These are phyloP conservation scores for Rhagoletis zephyria DNA, from an alignment of 1,140 invertebrate genomes.

Conservation along the genomic window DNA sequence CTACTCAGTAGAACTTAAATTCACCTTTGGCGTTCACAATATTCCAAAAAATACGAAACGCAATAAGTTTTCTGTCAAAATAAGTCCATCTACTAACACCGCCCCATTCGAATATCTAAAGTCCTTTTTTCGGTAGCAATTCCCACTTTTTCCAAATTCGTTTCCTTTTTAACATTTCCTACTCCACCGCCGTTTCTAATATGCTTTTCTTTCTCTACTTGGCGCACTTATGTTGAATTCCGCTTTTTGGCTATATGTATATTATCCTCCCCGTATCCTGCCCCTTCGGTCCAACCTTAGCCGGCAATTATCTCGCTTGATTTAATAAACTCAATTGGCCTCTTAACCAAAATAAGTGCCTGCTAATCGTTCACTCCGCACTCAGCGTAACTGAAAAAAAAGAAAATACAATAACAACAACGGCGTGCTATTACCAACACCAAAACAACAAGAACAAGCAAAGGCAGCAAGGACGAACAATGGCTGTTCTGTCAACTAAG, in stretches of 20 bases:
- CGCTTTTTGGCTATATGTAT: not conserved
- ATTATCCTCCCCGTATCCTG: not conserved
- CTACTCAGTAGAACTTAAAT: too few relatives aligned
- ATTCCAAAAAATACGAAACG: too few relatives aligned
- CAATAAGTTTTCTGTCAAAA: not conserved
- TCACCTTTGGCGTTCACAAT: too few relatives aligned
- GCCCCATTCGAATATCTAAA: not conserved
- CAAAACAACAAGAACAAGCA: constrained; percentile 10
- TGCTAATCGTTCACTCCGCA: constrained; percentile 54
- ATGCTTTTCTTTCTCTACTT: not conserved
- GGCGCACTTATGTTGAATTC: not conserved
- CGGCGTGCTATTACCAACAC: constrained; percentile 22
- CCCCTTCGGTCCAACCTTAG: not conserved
- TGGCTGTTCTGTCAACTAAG: not conserved
- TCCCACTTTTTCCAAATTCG: not conserved
- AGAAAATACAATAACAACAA: constrained; percentile 20
- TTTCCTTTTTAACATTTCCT: not conserved
- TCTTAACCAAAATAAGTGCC: constrained; percentile 57
- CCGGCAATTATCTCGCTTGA: constrained; percentile 57
- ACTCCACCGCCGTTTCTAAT: not conserved
- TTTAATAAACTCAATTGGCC: constrained; percentile 58
- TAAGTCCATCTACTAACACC: not conserved
- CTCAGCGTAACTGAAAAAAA: not conserved
- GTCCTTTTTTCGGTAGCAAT: not conserved
- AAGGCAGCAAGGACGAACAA: not conserved